Base-by-base conservation (phyloP, 2,888 invertebrate genomes). In the Cenopis cana region DNA sequence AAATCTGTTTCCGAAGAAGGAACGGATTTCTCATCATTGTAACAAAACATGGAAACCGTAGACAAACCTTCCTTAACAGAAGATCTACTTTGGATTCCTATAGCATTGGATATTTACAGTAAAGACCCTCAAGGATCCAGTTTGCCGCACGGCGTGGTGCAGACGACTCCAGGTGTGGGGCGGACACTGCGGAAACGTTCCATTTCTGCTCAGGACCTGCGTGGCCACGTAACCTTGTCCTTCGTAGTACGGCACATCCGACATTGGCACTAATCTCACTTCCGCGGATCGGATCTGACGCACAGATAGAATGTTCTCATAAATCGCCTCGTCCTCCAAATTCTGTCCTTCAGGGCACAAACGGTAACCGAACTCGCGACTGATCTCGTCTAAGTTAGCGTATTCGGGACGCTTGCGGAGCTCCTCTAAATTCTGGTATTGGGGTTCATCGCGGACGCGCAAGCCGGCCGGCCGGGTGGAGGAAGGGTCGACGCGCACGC, bases 301-400 rank as follows among this genome's bases (percentile, higher is more conserved):
- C 88, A 91, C 93, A 76, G 93, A 92, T 75, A 93, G 79, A 81
- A 94, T 91, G 78, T 94, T 94, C 79, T 94, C 93, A 76, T 94
- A 94, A 66, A 93, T 93, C 55, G 93, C 94, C 76, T 94, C 94
- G 74, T 94, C 94, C 76, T 94, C 94, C 73, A 93, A 80, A 77
- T 94, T 94, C 79, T 94, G 94, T 72, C 94, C 94, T 84, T 94
- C 94, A 36, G 94, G 94, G 71, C 94, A 94, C 73, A 93, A 80
- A 11, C 94, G 88, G 79, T 94, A 93, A 68, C 94, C 94, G 83
- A 90, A 93, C 85, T 93, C 93, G 78, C 92, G 90, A 75, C 92
- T 93, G 73, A 94, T 94, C 79, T 94, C 93, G 73, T 93, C 93
- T 17, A 94, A 81, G 76, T 93, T 92, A 38, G 93, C 92, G 85